Evolutionary conservation across 2,113 vertebrate genomes (phyloP).

Genomic region (Oceanites oceanicus): DNA sequence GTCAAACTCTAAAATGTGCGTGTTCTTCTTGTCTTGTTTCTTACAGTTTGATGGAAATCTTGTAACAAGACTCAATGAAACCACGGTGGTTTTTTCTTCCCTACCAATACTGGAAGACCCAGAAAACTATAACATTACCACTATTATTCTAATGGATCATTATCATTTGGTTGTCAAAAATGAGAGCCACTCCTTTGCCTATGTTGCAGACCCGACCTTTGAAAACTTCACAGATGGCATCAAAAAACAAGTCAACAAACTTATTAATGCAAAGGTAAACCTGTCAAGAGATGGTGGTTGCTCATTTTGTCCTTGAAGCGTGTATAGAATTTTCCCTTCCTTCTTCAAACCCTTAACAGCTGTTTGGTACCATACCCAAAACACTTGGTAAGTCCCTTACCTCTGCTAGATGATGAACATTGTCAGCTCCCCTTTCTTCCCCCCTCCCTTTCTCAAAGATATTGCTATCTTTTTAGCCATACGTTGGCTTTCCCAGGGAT

Average conservation of each 20-base stretch:
- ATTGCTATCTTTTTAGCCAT: background rate
- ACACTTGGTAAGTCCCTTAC: background rate
- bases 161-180: conserved; percentile 70
- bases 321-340: background rate
- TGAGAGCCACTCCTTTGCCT: conserved; percentile 77
- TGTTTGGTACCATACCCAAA: background rate
- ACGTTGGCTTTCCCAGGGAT: background rate
- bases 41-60: conserved; percentile 70
- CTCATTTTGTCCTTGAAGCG: background rate
- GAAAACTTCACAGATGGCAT: conserved; percentile 80
- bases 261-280: conserved; percentile 81
- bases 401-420: background rate
- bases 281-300: background rate
- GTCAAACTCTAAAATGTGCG: background rate
- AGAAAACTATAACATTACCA: conserved; percentile 77
- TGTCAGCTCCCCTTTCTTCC: background rate
- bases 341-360: background rate
- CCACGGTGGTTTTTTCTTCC: conserved; percentile 81
- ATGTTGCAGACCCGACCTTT: conserved; percentile 86
- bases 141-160: conserved; percentile 84
- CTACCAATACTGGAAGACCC: conserved; percentile 75
- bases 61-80: conserved; percentile 77
- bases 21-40: conserved; percentile 17
- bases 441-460: background rate
- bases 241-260: conserved; percentile 83